These are phyloP conservation scores for Corythaixoides concolor DNA, from an alignment of 2,113 vertebrate genomes.

Conservation along the genomic window DNA sequence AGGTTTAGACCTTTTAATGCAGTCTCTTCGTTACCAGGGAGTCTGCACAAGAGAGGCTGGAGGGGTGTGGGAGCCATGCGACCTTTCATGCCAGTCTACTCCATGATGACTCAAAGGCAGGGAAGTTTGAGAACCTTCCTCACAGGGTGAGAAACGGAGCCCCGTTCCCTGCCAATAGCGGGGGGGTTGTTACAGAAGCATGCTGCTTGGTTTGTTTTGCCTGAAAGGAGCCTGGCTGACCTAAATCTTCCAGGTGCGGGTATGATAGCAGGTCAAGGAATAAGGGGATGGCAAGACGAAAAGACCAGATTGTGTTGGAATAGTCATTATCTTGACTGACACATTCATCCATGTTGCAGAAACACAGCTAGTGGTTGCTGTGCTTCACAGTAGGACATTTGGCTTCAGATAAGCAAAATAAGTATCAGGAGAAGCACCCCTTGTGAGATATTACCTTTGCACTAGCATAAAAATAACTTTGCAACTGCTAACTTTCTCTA, in stretches of 20 bases:
- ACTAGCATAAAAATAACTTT: constrained; percentile 10
- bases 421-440: background rate
- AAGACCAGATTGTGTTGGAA: background rate
- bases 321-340: background rate
- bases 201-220: background rate
- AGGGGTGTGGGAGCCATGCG: constrained; percentile 25
- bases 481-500: background rate
- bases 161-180: background rate
- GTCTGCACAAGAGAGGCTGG: background rate
- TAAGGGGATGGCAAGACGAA: background rate
- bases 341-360: background rate
- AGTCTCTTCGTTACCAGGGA: constrained; percentile 19
- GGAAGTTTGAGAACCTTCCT: background rate
- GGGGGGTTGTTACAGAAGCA: background rate
- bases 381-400: background rate
- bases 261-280: constrained; percentile 1
- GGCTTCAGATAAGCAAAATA: constrained; percentile 15
- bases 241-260: constrained; percentile 2
- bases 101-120: background rate
- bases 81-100: background rate
- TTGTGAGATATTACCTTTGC: background rate
- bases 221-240: background rate
- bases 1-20: constrained; percentile 13
- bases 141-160: background rate
- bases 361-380: background rate